Evolutionary conservation across 2,113 vertebrate species (phyloP).

Genomic region (Cromileptes altivelis): DNA sequence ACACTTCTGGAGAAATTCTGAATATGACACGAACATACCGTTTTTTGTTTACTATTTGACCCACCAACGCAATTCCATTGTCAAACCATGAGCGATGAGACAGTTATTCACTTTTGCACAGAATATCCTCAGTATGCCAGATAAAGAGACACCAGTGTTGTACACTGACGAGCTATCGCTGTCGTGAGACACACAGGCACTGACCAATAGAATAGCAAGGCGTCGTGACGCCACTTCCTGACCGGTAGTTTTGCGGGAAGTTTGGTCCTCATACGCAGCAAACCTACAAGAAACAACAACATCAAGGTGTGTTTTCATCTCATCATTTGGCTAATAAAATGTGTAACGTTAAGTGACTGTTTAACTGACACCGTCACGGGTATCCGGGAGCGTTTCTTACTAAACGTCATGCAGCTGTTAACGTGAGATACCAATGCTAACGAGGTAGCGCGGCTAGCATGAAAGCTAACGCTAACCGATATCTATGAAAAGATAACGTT

Average conservation of each 20-base stretch:
- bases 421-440: not conserved
- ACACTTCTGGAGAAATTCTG: too few species aligned
- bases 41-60: too few species aligned
- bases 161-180: not conserved
- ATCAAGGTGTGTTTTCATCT: constrained; percentile 42
- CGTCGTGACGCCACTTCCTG: constrained; percentile 52
- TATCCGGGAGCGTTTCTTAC: rapidly evolving
- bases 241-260: constrained; percentile 78
- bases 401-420: not conserved
- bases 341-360: rapidly evolving
- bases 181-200: not conserved
- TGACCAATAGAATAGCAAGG: constrained; percentile 47
- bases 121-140: too few species aligned
- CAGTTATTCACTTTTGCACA: too few species aligned
- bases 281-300: not conserved
- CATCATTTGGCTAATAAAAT: rapidly evolving
- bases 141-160: too few species aligned
- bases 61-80: too few species aligned
- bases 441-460: constrained; percentile 47
- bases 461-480: constrained; percentile 22
- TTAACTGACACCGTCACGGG: rapidly evolving
- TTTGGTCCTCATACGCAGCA: constrained; percentile 53
- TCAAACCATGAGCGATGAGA: too few species aligned
- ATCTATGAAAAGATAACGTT: not conserved
- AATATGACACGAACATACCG: too few species aligned